These are phyloP conservation scores for Eupsilia transversa DNA, from an alignment of 2,888 invertebrate genomes.

Conservation along the genomic window DNA sequence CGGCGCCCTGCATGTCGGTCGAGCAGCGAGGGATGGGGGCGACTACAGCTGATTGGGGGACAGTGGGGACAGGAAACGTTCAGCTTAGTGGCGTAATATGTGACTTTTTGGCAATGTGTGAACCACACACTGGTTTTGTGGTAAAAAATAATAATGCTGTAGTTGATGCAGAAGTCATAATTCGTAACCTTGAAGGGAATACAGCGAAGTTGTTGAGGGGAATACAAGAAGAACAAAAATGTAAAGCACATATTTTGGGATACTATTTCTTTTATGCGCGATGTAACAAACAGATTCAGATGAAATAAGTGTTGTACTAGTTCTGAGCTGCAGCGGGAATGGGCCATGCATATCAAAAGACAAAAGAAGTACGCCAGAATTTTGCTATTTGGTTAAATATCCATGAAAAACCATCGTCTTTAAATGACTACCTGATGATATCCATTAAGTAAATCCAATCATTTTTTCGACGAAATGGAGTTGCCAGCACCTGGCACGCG, in stretches of 20 bases:
- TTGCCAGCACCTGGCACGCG: not conserved
- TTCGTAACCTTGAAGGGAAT: too few relatives aligned
- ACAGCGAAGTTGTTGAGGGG: too few relatives aligned
- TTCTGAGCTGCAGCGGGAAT: not conserved
- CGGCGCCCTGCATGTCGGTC: slow-evolving; percentile 81
- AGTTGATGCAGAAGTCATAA: not conserved
- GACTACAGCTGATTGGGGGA: slow-evolving; percentile 60
- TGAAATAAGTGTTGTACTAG: not conserved
- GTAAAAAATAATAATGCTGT: too few relatives aligned
- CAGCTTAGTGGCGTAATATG: slow-evolving; percentile 40
- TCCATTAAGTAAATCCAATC: slow-evolving; percentile 6
- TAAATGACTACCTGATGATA: slow-evolving; percentile 6
- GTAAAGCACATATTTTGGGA: too few relatives aligned
- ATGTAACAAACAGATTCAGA: not conserved
- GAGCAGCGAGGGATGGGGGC: slow-evolving; percentile 63
- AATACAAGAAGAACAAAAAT: too few relatives aligned
- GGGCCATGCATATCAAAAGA: not conserved
- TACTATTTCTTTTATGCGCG: too few relatives aligned
- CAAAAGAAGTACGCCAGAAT: not conserved
- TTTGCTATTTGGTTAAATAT: not conserved
- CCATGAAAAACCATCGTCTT: not conserved
- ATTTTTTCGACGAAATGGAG: not conserved
- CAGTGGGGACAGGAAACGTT: slow-evolving; percentile 31
- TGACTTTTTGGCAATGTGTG: slow-evolving; percentile 20
- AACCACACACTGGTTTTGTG: slow-evolving; percentile 1